Conservation (phyloP, 2,888 invertebrate species). For the Aproaerema taeniolella region DNA sequence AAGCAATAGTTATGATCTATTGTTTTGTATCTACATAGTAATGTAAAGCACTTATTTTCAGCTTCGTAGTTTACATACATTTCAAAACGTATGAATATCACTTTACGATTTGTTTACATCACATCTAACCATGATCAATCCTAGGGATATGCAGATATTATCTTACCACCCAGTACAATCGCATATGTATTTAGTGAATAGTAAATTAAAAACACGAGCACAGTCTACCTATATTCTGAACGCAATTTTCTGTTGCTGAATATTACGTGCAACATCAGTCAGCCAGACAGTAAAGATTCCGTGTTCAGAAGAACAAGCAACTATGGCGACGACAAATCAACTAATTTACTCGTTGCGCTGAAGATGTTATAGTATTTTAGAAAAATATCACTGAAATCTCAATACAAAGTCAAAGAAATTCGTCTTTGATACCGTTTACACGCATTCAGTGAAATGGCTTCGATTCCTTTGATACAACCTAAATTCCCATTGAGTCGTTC, state of each 20-base stretch:
- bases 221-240: too few species aligned
- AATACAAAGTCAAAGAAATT: conserved; percentile 29
- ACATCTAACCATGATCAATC: conserved; percentile 14
- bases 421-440: conserved; percentile 43
- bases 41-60: too few species aligned
- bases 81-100: too few species aligned
- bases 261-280: conserved; percentile 52
- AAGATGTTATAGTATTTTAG: conserved; percentile 25
- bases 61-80: too few species aligned
- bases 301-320: conserved; percentile 55
- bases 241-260: too few species aligned
- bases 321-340: conserved; percentile 58
- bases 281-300: conserved; percentile 48
- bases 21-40: too few species aligned
- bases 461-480: conserved; percentile 68
- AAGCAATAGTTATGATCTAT: too few species aligned
- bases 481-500: conserved; percentile 44
- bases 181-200: too few species aligned
- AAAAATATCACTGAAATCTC: conserved; percentile 26
- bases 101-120: conserved; percentile 34
- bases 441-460: conserved; percentile 66
- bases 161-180: too few species aligned
- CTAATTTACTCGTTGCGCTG: conserved; percentile 35
- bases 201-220: too few species aligned
- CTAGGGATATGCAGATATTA: too few species aligned